These are phyloP conservation scores for Halcyon senegalensis DNA, from an alignment of 2,113 vertebrate genomes.

Conservation along the genomic window DNA sequence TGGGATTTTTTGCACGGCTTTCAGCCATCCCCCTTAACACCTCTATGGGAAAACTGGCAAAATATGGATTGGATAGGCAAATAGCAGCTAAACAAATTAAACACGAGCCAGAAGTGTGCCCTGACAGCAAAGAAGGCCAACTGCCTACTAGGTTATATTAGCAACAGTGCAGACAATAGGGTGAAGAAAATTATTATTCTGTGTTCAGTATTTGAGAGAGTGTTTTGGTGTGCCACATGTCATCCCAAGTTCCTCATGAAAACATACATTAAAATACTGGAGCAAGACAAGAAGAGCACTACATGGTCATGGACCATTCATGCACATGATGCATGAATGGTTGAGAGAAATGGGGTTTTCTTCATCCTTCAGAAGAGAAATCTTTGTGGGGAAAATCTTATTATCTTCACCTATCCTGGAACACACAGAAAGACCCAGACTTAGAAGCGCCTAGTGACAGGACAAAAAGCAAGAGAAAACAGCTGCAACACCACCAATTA, in stretches of 20 bases:
- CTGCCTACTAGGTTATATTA: background rate
- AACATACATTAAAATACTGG: background rate
- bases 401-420: background rate
- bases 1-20: background rate
- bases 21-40: background rate
- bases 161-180: background rate
- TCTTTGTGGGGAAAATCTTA: background rate
- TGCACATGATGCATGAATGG: background rate
- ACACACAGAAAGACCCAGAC: background rate
- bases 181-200: background rate
- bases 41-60: background rate
- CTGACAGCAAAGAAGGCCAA: background rate
- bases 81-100: background rate
- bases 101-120: background rate
- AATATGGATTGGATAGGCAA: background rate
- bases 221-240: background rate
- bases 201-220: background rate
- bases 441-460: background rate
- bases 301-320: background rate
- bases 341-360: background rate
- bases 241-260: background rate
- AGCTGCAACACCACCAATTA: background rate
- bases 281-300: background rate
- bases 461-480: background rate
- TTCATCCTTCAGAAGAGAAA: background rate